Base-by-base conservation (phyloP, 2,888 invertebrate species). In the Heliconius aoede region DNA sequence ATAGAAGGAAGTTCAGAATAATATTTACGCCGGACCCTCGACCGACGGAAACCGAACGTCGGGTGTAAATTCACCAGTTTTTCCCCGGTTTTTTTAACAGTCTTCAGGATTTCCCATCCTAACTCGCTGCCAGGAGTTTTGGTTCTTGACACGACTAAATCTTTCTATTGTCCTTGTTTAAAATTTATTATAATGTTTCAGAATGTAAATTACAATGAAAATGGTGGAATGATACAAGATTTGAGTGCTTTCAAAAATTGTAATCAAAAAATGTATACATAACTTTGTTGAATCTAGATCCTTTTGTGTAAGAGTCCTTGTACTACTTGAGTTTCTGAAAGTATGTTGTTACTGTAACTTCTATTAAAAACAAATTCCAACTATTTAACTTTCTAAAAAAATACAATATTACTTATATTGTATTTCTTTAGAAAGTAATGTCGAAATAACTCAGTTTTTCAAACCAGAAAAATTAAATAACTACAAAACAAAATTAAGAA, bases 1-100 rank as follows among this genome's bases (percentile, higher is more conserved):
- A 92, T 90, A 89, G 91, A 90, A 89, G 89, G 88, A 89, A 86
- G 77, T 85, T 87, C 89, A 87, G 90, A 90, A 92, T 93, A 91
- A 92, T 92, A 90, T 93, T 92, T 90, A 90, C 90, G 88, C 86
- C 83, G 84, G 83, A 78, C 85, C 86, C 86, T 84, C 87, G 85
- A 83, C 86, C 86, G 84, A 84, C 89, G 92, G 93, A 92, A 91
- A 86, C 88, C 87, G 88, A 88, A 88, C 88, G 89, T 88, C 87
- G 85, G 87, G 86, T 87, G 90, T 87, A 87, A 89, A 91, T 90
- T 93, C 90, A 88, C 84, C 89, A 88, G 88, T 83, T 89, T 91
- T 87, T 89, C 85, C 88, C 88, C 85, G 87, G 86, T 90, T 91
- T 90, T 85, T 84, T 80, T 79, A 76, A 79, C 81, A 85, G 83